Evolutionary conservation across 2,888 invertebrate species (phyloP).

Genomic region (Deilephila elpenor): DNA sequence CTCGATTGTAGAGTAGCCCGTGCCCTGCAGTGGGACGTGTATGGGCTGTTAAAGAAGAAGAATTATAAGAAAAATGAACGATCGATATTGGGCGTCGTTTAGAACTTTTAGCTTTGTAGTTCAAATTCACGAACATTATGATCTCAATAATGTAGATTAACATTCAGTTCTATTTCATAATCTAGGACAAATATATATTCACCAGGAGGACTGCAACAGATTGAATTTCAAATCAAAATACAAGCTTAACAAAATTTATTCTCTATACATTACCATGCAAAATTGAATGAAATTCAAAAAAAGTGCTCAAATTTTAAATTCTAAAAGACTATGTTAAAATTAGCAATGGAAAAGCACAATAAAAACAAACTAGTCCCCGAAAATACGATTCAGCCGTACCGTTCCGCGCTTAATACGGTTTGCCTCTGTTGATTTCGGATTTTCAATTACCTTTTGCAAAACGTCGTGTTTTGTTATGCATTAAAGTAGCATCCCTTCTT

Average conservation of each 20-base stretch:
- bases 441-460: constrained; percentile 46
- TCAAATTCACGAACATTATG: too few relatives aligned
- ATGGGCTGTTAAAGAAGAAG: too few relatives aligned
- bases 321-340: constrained; percentile 20
- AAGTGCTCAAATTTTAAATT: background rate
- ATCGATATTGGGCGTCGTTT: too few relatives aligned
- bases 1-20: too few relatives aligned
- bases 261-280: background rate
- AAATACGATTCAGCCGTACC: constrained; percentile 47
- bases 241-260: background rate
- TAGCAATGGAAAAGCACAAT: constrained; percentile 38
- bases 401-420: constrained; percentile 47
- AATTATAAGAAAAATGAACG: too few relatives aligned
- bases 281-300: background rate
- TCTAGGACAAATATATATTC: too few relatives aligned
- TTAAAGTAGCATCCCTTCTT: constrained; percentile 26
- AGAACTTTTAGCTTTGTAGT: too few relatives aligned
- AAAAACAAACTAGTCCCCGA: constrained; percentile 51
- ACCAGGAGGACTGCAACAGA: too few relatives aligned
- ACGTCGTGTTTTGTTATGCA: constrained; percentile 36
- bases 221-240: too few relatives aligned
- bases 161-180: too few relatives aligned
- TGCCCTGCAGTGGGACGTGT: too few relatives aligned
- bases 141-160: too few relatives aligned
- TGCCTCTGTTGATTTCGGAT: constrained; percentile 50